Base-by-base conservation (phyloP, 2,113 vertebrate species). In the Nesoenas mayeri region DNA sequence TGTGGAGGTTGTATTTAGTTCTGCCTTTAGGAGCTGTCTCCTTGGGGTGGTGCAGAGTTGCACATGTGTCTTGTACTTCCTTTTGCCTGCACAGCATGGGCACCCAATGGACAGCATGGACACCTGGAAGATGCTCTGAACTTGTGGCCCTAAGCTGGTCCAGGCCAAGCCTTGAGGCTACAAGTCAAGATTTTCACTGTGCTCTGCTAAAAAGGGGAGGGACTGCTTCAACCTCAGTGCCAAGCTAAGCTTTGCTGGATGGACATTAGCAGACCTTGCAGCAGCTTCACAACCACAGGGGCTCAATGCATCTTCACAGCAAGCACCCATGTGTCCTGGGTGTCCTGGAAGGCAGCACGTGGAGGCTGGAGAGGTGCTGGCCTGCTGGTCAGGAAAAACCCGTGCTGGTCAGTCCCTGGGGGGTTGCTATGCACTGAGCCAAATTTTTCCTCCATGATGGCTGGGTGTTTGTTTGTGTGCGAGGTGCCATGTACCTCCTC, bases 271-370 rank as follows among this genome's bases (percentile, higher is more conserved):
- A 60, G 61, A 15, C 51, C 42, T 77, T n/a, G 54, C 38, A 72
- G 29, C 29, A 89, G 21, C 36, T 57, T 64, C 36, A 26, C 6
- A 34, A 73, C 19, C 15, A 24, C 5, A 0, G 9, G 7, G 32
- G 12, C 20, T 57, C 0, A 0, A 25, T 0, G 2, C 21, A 40
- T 19, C 19, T 0, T 1, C 31, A 42, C 3, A 2, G 10, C 38
- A 42, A 79, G n/a, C 11, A 69, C n/a, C 25, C 4, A 8, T 0
- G 0, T 57, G 16, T 48, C 25, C 15, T 6, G 29, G 5, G 31
- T n/a, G 53, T 72, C 32, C 60, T 83, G 78, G 54, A 22, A 77
- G 19, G 26, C 21, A 78, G 24, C 22, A 14, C 22, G 2, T 19
- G 15, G 60, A 72, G 50, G 4, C 14, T 74, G 60, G 14, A 53